A percentile compares a stretch with the other conserved stretches of the same genome.
phyloP scores from a whole-genome alignment of 2,888 invertebrate species.

The Mellilla xanthometata region DNA sequence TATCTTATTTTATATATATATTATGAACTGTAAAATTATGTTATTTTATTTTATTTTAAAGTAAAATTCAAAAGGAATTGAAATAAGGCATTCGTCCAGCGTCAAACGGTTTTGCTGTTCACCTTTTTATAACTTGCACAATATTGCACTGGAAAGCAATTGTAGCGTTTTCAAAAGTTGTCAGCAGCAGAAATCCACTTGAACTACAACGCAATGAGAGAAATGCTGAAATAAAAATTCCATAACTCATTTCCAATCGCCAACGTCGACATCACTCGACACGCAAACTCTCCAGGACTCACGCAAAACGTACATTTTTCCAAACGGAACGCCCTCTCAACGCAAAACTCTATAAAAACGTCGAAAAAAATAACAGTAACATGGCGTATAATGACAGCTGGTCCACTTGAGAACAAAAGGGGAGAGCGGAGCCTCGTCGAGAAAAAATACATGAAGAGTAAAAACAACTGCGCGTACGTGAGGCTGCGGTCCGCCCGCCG shows the following conservation, averaged over 20 bases:
- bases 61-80: no score
- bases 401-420: slow-evolving; percentile 84
- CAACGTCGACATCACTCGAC: slow-evolving; percentile 69
- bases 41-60: no score
- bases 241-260: slow-evolving; percentile 74
- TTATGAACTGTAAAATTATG: no score
- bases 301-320: slow-evolving; percentile 82
- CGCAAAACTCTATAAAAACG: slow-evolving; percentile 81
- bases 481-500: slow-evolving; percentile 46
- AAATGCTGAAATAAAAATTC: slow-evolving; percentile 57
- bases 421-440: slow-evolving; percentile 78
- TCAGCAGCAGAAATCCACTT: slow-evolving; percentile 49
- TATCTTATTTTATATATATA: no score
- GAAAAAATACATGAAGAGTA: slow-evolving; percentile 79
- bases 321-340: slow-evolving; percentile 78
- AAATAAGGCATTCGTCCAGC: no score
- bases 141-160: neutral
- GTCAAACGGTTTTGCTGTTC: neutral
- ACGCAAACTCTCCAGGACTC: slow-evolving; percentile 77
- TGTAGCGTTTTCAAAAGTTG: slow-evolving; percentile 29
- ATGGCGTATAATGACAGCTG: slow-evolving; percentile 84
- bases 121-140: neutral
- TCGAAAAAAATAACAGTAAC: slow-evolving; percentile 82
- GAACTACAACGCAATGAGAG: slow-evolving; percentile 51
- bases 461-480: slow-evolving; percentile 74